Evolutionary conservation across 2,113 vertebrate species (phyloP), one percentile per base, ranked within the genome.

Genomic region (Helogale parvula): DNA sequence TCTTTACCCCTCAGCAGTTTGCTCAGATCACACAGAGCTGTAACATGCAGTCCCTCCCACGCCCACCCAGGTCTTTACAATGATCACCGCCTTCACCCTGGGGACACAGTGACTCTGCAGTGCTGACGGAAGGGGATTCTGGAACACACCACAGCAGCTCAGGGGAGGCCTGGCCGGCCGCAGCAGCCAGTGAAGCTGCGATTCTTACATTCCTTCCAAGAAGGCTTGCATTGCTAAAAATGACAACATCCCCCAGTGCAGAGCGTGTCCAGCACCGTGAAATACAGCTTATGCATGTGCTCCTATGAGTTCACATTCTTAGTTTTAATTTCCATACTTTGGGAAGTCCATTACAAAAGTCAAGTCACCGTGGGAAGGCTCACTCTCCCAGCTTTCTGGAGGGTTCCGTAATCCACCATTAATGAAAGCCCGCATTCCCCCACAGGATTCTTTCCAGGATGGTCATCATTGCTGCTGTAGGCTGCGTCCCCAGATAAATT

Each of bases 201-300:
- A 33, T 35, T 74, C 11, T 52, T 54, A 45, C 54, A 41, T 31
- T 86, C 69, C 81, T 83, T 94, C 3, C 0, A 45, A 84, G 87
- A 66, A 95, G 84, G 47, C 57, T 31, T 9, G 5, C 57, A 54
- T 47, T 91, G 77, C 87, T 96, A 60, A 86, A 68, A 47, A 80
- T 80, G 96, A 95, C 69, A 13, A 93, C 91, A 94, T 50, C 33
- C 69, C 77, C 23, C n/a, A 77, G 60, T 17, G 41, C 81, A 77
- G 57, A 68, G 90, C 1, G 2, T 11, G 11, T 72, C 80, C 93
- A 17, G 31, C 45, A 65, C 21, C 50, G 17, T 94, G 71, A 96
- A 57, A 82, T 66, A 88, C n/a, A 77, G 91, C 54, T 65, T 25
- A 15, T 7, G 50, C 21, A 19, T 66, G 35, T 12, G 76, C 65